Percentiles rank a stretch among this genome's conserved stretches.
Evolutionary conservation across 30 jellyfish, hydroid and myxozoan species (phyloP).

Genomic region (Cassiopea xamachana): DNA sequence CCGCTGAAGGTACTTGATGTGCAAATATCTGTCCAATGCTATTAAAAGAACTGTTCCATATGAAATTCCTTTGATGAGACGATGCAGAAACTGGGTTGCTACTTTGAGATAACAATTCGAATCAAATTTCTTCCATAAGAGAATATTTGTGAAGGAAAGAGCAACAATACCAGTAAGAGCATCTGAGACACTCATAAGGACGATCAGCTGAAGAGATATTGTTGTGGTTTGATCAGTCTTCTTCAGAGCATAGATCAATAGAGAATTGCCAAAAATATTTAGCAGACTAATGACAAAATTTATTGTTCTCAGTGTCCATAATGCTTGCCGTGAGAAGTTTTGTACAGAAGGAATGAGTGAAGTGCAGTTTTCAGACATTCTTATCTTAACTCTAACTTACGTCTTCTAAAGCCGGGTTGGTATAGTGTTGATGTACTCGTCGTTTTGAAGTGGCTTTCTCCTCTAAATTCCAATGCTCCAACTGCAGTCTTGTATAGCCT

Average conservation of each 20-base stretch:
- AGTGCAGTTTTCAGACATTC: neutral
- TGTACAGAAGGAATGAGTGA: neutral
- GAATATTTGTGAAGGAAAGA: neutral
- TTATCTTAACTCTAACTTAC: neutral
- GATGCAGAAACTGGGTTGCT: neutral
- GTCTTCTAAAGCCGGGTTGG: no score
- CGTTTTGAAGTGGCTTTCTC: no score
- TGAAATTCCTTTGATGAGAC: neutral
- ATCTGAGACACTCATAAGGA: conserved; percentile 20
- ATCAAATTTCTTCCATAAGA: neutral
- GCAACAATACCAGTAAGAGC: neutral
- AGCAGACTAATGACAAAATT: neutral
- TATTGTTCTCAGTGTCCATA: neutral
- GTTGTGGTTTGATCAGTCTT: conserved; percentile 19
- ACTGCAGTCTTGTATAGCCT: no score
- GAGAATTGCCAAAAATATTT: conserved; percentile 10
- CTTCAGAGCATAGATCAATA: conserved; percentile 10
- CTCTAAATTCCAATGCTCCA: no score
- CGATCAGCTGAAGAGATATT: conserved; percentile 6
- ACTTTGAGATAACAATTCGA: neutral
- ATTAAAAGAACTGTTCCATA: neutral
- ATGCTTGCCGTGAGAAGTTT: neutral
- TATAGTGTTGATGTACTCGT: no score
- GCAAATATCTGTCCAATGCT: conserved; percentile 31
- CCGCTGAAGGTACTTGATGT: conserved; percentile 16